These are phyloP conservation scores for Eulimnadia texana DNA, from an alignment of 1,140 invertebrate genomes.

Conservation along the genomic window DNA sequence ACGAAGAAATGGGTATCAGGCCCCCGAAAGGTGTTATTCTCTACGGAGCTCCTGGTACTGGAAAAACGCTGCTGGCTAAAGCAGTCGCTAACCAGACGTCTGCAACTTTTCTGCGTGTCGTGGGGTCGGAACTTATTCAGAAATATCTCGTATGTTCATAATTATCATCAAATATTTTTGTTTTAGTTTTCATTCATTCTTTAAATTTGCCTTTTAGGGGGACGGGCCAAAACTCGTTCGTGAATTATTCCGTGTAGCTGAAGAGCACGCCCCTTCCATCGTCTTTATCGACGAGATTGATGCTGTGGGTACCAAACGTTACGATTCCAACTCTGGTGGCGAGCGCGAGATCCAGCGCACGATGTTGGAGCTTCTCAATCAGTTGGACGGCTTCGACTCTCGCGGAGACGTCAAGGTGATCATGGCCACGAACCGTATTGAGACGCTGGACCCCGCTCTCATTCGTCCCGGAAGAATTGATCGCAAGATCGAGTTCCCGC, in stretches of 20 bases:
- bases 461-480: slow-evolving; percentile 98
- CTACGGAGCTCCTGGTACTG: slow-evolving; percentile 93
- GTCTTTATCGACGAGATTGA: slow-evolving; percentile 99
- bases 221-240: slow-evolving; percentile 97
- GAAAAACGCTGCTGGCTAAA: slow-evolving; percentile 95
- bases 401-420: slow-evolving; percentile 87
- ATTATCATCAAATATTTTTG: neutral
- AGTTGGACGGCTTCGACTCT: slow-evolving; percentile 97
- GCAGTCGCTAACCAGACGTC: slow-evolving; percentile 99
- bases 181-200: neutral
- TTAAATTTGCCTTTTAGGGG: slow-evolving; percentile 41
- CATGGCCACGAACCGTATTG: slow-evolving; percentile 99
- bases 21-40: slow-evolving; percentile 98
- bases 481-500: slow-evolving; percentile 97
- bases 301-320: slow-evolving; percentile 97
- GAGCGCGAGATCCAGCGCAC: slow-evolving; percentile 99
- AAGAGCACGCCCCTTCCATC: slow-evolving; percentile 98
- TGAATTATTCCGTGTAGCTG: slow-evolving; percentile 94
- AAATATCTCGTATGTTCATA: slow-evolving; percentile 70
- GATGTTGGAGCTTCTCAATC: slow-evolving; percentile 98
- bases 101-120: slow-evolving; percentile 94
- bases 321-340: slow-evolving; percentile 98
- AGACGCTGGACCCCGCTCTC: slow-evolving; percentile 94
- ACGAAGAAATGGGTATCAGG: slow-evolving; percentile 99
- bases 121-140: slow-evolving; percentile 97